Evolutionary conservation across 2,797 vertebrate genomes (phyloP).

Genomic region (Lacerta bilineata): DNA sequence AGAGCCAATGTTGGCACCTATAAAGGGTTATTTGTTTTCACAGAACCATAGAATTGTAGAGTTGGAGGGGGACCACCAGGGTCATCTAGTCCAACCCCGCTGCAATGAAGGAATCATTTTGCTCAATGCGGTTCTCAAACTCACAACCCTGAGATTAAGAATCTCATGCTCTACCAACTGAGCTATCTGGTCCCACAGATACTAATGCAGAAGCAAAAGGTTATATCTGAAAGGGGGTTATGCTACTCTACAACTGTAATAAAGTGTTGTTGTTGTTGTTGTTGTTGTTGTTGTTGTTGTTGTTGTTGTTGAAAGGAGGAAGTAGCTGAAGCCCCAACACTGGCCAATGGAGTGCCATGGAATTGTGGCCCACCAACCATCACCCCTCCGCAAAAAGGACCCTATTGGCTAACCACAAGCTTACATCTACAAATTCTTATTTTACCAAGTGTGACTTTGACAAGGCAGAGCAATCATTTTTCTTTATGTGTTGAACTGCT

Average conservation of each 20-base stretch:
- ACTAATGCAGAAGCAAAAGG: background rate
- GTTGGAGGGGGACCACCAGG: too few species aligned
- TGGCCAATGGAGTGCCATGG: background rate
- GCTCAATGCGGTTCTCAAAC: too few species aligned
- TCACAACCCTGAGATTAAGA: too few species aligned
- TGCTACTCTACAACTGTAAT: too few species aligned
- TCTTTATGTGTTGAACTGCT: background rate
- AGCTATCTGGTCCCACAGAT: too few species aligned
- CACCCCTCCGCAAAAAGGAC: background rate
- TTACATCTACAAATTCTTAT: background rate
- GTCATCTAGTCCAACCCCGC: too few species aligned
- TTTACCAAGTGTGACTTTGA: background rate
- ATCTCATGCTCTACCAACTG: too few species aligned
- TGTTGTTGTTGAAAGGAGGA: too few species aligned
- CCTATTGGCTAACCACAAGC: background rate
- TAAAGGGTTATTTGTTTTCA: background rate
- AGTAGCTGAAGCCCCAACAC: background rate
- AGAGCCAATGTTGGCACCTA: background rate
- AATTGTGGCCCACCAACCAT: background rate
- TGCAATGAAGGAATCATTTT: too few species aligned
- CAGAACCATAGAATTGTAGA: too few species aligned
- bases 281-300: too few species aligned
- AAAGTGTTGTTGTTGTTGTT: too few species aligned
- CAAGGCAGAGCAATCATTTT: background rate
- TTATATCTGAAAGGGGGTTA: background rate